Evolutionary conservation across 2,888 invertebrate species (phyloP).

Genomic region (Volucella inanis): DNA sequence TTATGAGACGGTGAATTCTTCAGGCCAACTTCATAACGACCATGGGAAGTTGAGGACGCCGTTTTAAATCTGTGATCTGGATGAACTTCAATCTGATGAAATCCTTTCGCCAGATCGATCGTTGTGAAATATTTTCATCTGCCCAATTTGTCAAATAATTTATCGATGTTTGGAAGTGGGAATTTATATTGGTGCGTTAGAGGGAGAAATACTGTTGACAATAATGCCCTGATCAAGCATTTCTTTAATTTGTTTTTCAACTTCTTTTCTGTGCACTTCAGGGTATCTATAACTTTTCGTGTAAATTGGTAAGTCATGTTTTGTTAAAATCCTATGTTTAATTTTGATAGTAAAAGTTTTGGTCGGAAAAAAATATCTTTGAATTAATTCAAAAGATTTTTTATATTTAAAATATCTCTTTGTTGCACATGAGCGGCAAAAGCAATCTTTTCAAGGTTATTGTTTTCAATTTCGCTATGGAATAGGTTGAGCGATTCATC

Average conservation of each 20-base stretch:
- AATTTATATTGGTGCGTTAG: slow-evolving; percentile 75
- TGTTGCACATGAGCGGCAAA: background rate
- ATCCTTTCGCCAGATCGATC: slow-evolving; percentile 76
- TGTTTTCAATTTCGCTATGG: slow-evolving; percentile 1
- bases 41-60: slow-evolving; percentile 67
- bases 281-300: slow-evolving; percentile 60
- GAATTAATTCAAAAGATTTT: slow-evolving; percentile 15
- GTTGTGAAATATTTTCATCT: slow-evolving; percentile 76
- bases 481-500: slow-evolving; percentile 3
- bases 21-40: slow-evolving; percentile 77
- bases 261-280: slow-evolving; percentile 59
- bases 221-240: slow-evolving; percentile 77
- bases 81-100: slow-evolving; percentile 77
- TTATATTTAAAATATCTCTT: slow-evolving; percentile 12
- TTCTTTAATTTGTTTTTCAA: no score
- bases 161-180: slow-evolving; percentile 76
- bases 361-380: slow-evolving; percentile 15
- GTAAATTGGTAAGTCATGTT: slow-evolving; percentile 52
- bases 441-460: background rate
- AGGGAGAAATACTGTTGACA: slow-evolving; percentile 71
- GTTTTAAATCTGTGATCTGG: no score
- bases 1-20: slow-evolving; percentile 12
- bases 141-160: slow-evolving; percentile 77
- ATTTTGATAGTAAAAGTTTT: slow-evolving; percentile 29
- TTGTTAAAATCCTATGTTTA: slow-evolving; percentile 29